Percentiles rank a stretch among this genome's conserved stretches.
Evolutionary conservation across 2,888 invertebrate species (phyloP).

Genomic region (Drosophila acutilabella): DNA sequence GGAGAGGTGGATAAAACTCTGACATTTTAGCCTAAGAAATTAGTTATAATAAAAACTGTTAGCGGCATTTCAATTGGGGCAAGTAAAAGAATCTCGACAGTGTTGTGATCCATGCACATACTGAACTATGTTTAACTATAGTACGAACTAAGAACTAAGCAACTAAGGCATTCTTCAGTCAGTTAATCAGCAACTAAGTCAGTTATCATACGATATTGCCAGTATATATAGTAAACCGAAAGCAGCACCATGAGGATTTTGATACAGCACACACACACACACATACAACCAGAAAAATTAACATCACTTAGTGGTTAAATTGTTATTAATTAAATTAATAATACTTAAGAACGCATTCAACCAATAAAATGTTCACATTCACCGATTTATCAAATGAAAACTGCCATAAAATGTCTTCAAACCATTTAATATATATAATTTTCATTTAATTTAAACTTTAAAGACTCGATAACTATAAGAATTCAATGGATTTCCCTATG

Average conservation of each 20-base stretch:
- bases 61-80: conserved; percentile 54
- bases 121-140: conserved; percentile 65
- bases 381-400: conserved; percentile 44
- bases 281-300: conserved; percentile 25
- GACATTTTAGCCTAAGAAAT: conserved; percentile 41
- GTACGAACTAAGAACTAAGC: conserved; percentile 28
- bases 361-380: conserved; percentile 47
- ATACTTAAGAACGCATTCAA: conserved; percentile 32
- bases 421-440: conserved; percentile 27
- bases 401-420: conserved; percentile 70
- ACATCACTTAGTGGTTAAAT: conserved; percentile 72
- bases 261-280: conserved; percentile 39
- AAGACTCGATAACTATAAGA: conserved; percentile 43
- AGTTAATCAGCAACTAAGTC: conserved; percentile 32
- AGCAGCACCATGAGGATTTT: conserved; percentile 45
- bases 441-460: conserved; percentile 15
- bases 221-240: conserved; percentile 24
- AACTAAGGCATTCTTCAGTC: conserved; percentile 41
- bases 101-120: conserved; percentile 84
- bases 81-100: conserved; percentile 82
- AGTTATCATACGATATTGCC: conserved; percentile 43
- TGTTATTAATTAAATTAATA: conserved; percentile 62
- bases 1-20: conserved; percentile 7
- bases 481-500: not conserved
- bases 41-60: conserved; percentile 54